Evolutionary conservation across 2,797 vertebrate species (phyloP).

Genomic region (Falco cherrug): DNA sequence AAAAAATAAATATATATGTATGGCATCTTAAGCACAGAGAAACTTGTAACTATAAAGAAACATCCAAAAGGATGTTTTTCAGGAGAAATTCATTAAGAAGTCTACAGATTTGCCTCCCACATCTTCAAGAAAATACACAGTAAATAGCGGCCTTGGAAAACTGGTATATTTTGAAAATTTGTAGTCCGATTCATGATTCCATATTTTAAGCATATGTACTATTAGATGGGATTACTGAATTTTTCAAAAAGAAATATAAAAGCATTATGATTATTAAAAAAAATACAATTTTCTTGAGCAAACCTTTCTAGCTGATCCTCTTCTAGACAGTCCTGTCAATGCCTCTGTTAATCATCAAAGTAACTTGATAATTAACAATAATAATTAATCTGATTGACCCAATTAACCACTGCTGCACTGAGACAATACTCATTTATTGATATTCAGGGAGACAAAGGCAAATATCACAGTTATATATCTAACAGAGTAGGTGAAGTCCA

Average conservation of each 20-base stretch:
- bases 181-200: background rate
- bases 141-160: background rate
- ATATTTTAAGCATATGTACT: background rate
- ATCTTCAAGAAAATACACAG: background rate
- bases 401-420: background rate
- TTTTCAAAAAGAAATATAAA: background rate
- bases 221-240: background rate
- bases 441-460: background rate
- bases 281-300: background rate
- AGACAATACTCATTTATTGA: background rate
- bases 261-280: background rate
- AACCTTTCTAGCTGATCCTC: background rate
- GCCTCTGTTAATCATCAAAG: background rate
- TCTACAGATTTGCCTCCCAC: background rate
- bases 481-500: background rate
- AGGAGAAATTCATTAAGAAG: background rate
- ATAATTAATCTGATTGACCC: background rate
- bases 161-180: background rate
- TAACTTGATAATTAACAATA: background rate
- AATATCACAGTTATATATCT: background rate
- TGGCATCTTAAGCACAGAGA: background rate
- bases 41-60: background rate
- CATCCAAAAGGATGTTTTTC: background rate
- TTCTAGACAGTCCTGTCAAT: background rate
- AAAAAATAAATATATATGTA: rapidly evolving